Conservation (phyloP, 2,113 vertebrate genomes). For the Physeter macrocephalus region DNA sequence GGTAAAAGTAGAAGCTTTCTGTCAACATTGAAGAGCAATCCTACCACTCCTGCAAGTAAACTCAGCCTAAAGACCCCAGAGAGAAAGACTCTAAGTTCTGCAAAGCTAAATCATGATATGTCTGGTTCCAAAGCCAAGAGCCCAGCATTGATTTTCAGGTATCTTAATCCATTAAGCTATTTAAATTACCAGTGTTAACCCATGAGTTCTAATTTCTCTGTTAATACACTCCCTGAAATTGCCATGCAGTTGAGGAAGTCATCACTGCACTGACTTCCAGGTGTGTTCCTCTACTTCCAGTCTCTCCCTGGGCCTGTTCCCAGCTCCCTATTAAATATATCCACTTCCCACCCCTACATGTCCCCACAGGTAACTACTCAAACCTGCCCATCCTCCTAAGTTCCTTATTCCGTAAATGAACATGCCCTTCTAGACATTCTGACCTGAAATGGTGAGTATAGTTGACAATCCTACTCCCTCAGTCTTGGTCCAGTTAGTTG, state of each 20-base stretch:
- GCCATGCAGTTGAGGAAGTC: neutral
- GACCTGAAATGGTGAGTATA: neutral
- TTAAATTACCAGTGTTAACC: neutral
- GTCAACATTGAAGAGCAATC: constrained; percentile 59
- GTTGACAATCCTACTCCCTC: neutral
- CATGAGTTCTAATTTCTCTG: neutral
- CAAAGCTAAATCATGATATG: constrained; percentile 46
- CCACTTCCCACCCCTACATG: neutral
- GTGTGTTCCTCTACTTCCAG: neutral
- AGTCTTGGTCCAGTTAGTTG: neutral
- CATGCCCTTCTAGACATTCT: neutral
- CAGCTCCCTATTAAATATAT: neutral
- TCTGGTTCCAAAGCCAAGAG: constrained; percentile 74
- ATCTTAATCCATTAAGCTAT: constrained; percentile 32
- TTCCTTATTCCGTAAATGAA: neutral
- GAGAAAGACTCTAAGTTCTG: constrained; percentile 63
- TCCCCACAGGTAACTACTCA: neutral
- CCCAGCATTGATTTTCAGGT: constrained; percentile 78
- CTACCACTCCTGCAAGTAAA: constrained; percentile 73
- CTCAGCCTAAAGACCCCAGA: constrained; percentile 70
- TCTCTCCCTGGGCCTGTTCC: neutral
- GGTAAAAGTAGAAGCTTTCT: constrained; percentile 86
- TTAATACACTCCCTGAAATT: neutral
- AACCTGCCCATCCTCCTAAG: neutral
- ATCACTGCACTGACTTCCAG: neutral